Evolutionary conservation across 2,113 vertebrate species (phyloP).

Genomic region (Sclerurus mexicanus): DNA sequence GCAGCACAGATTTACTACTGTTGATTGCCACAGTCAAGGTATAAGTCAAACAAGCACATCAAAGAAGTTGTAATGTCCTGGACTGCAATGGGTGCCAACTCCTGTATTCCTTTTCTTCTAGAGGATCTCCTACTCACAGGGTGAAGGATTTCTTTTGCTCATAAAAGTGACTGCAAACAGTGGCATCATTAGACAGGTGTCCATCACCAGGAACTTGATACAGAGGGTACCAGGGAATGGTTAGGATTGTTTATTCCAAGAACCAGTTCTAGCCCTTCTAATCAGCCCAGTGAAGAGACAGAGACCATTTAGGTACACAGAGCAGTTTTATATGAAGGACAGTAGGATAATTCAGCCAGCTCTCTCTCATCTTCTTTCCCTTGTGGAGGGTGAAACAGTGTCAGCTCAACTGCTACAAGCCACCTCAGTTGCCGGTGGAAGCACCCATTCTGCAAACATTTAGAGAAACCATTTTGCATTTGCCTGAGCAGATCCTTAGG

Average conservation of each 20-base stretch:
- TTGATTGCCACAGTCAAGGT: neutral
- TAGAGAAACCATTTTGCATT: neutral
- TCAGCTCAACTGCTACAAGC: neutral
- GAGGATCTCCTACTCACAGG: neutral
- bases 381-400: neutral
- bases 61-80: neutral
- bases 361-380: neutral
- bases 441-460: neutral
- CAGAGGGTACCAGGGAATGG: neutral
- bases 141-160: neutral
- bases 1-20: neutral
- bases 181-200: neutral
- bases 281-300: neutral
- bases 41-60: conserved; percentile 19
- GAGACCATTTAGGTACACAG: neutral
- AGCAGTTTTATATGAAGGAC: neutral
- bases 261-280: neutral
- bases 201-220: neutral
- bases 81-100: neutral
- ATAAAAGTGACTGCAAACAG: neutral
- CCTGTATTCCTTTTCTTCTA: neutral
- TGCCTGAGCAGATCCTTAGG: neutral
- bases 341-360: neutral
- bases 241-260: neutral
- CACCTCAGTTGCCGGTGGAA: neutral